Evolutionary conservation across 2,113 vertebrate genomes (phyloP).

Genomic region (Candoia aspera): DNA sequence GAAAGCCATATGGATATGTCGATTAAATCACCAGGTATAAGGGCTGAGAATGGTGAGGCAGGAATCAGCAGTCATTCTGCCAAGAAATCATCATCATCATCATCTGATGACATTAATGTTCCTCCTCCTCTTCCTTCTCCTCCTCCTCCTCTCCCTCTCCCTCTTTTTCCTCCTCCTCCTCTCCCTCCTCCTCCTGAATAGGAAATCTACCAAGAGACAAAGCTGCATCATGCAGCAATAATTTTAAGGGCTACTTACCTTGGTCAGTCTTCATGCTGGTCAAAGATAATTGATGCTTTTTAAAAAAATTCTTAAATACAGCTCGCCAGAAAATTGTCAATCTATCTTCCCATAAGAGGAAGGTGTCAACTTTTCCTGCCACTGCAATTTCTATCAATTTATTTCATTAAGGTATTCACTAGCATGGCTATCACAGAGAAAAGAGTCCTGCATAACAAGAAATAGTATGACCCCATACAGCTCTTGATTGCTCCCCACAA

Average conservation of each 20-base stretch:
- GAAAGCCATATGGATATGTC: too few relatives aligned
- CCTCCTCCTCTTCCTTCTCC: too few relatives aligned
- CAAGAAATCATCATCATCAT: too few relatives aligned
- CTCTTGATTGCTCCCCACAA: background rate
- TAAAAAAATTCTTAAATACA: background rate
- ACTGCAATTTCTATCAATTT: background rate
- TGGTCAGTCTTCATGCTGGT: background rate
- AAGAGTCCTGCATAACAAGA: background rate
- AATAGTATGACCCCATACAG: background rate
- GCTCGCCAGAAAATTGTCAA: background rate
- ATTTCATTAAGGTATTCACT: background rate
- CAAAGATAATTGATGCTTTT: background rate
- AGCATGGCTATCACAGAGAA: background rate
- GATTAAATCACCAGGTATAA: too few relatives aligned
- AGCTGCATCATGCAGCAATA: background rate
- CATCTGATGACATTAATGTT: too few relatives aligned
- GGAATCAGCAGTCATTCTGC: too few relatives aligned
- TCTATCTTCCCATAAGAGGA: background rate
- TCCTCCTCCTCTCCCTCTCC: too few relatives aligned
- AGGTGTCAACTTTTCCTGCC: background rate
- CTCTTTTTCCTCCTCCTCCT: background rate
- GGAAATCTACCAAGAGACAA: background rate
- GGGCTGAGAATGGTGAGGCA: too few relatives aligned
- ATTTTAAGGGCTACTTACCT: constrained; percentile 8
- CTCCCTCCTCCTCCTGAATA: background rate